Conservation (phyloP, 92 coral and sea anemone species). For the Paramuricea clavata region DNA sequence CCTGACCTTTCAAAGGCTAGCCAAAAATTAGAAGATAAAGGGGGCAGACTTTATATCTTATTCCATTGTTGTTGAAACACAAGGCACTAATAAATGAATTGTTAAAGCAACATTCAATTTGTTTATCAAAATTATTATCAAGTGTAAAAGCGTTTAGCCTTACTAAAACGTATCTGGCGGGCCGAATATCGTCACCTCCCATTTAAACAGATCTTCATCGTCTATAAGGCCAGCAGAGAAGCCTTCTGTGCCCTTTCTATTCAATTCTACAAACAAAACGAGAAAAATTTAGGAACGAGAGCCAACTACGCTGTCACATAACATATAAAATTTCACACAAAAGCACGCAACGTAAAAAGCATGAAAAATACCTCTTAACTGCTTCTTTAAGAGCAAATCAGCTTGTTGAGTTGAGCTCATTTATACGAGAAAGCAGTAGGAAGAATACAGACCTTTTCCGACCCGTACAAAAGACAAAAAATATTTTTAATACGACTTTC, state of each 20-base stretch:
- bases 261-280: slow-evolving; percentile 75
- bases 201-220: slow-evolving; percentile 92
- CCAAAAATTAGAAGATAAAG: no score
- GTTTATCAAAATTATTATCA: neutral
- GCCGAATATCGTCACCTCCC: slow-evolving; percentile 95
- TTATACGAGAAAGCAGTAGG: slow-evolving; percentile 30
- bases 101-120: neutral
- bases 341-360: slow-evolving; percentile 13
- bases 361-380: slow-evolving; percentile 76
- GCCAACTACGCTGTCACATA: slow-evolving; percentile 15
- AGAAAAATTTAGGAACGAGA: neutral
- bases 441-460: neutral
- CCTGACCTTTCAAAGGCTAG: no score
- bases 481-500: neutral
- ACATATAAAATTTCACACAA: slow-evolving; percentile 20
- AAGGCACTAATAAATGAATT: neutral
- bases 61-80: neutral
- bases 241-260: slow-evolving; percentile 82
- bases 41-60: no score
- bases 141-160: slow-evolving; percentile 51
- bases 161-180: slow-evolving; percentile 98
- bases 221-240: slow-evolving; percentile 97
- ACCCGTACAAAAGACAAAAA: neutral
- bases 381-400: slow-evolving; percentile 89
- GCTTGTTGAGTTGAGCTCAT: slow-evolving; percentile 91